These are phyloP conservation scores for Noctua pronuba DNA, from an alignment of 2,888 invertebrate genomes.

Conservation along the genomic window DNA sequence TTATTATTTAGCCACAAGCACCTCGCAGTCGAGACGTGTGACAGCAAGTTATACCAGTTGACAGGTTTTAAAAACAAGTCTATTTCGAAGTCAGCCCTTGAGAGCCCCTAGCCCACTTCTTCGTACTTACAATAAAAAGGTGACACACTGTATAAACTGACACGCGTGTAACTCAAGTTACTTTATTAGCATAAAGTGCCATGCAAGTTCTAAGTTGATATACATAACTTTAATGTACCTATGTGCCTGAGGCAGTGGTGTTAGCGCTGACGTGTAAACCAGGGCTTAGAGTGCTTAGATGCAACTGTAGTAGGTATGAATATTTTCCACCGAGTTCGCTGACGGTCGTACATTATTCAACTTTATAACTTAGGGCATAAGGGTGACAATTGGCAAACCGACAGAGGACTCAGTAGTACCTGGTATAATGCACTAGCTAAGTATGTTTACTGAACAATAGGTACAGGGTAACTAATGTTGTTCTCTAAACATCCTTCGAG, in stretches of 20 bases:
- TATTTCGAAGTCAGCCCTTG: conserved; percentile 30
- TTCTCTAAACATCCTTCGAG: background rate
- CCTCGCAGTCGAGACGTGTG: background rate
- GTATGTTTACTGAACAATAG: conserved; percentile 12
- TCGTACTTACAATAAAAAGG: conserved; percentile 35
- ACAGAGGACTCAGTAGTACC: background rate
- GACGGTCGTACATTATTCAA: too few relatives aligned
- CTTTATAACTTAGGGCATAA: too few relatives aligned
- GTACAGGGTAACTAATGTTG: background rate
- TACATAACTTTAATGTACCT: conserved; percentile 33
- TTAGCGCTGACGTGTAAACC: conserved; percentile 8
- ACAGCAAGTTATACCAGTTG: background rate
- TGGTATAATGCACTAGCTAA: background rate
- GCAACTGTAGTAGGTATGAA: conserved; percentile 2
- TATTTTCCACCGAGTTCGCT: background rate
- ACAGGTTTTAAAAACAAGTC: background rate
- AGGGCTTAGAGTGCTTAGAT: conserved; percentile 21
- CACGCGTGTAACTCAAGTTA: conserved; percentile 44
- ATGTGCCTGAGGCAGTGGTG: conserved; percentile 2
- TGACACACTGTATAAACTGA: conserved; percentile 21
- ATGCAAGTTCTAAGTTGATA: conserved; percentile 35
- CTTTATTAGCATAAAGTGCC: conserved; percentile 46
- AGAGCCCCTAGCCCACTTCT: background rate
- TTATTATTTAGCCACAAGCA: too few relatives aligned
- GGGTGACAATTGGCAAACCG: too few relatives aligned